These are phyloP conservation scores for Pitta sordida DNA, from an alignment of 2,113 vertebrate genomes.

Conservation along the genomic window DNA sequence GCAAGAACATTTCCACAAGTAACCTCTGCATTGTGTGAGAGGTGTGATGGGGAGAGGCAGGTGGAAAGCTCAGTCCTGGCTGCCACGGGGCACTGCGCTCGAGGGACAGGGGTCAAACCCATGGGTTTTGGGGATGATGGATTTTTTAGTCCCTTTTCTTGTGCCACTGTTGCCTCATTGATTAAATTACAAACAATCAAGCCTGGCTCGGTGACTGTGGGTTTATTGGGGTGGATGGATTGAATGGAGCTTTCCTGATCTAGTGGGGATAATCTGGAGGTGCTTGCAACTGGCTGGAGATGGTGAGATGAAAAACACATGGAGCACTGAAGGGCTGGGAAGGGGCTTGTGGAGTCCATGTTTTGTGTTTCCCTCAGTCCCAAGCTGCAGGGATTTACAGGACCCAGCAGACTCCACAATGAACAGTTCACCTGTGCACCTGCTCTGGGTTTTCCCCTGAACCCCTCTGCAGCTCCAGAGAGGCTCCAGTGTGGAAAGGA, in stretches of 20 bases:
- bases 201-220: not conserved
- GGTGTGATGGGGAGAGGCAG: not conserved
- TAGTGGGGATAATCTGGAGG: not conserved
- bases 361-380: not conserved
- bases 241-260: not conserved
- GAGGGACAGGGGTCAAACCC: not conserved
- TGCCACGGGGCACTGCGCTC: rapidly evolving
- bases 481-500: not conserved
- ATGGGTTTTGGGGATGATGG: not conserved
- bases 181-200: not conserved
- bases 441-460: not conserved
- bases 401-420: not conserved
- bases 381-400: not conserved
- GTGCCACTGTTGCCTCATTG: rapidly evolving
- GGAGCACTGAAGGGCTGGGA: not conserved
- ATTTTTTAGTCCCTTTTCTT: not conserved
- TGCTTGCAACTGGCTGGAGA: not conserved
- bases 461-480: not conserved
- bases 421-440: not conserved
- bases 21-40: not conserved
- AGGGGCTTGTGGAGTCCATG: not conserved
- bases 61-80: not conserved
- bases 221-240: not conserved
- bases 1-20: not conserved
- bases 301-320: not conserved